A percentile compares a stretch with the other conserved stretches of the same genome.
Evolutionary conservation across 2,113 vertebrate genomes (phyloP).

Genomic region (Anas platyrhynchos): DNA sequence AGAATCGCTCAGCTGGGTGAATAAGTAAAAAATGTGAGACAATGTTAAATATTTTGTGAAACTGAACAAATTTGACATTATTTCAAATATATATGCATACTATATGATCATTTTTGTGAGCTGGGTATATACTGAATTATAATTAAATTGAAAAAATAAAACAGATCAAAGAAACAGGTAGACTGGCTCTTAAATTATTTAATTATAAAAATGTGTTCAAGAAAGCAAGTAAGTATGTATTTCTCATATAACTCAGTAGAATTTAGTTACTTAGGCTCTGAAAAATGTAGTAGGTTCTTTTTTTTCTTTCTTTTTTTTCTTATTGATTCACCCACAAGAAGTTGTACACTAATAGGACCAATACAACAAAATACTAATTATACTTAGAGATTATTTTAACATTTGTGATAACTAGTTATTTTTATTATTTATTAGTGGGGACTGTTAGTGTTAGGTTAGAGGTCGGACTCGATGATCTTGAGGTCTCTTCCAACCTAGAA

Average conservation of each 20-base stretch:
- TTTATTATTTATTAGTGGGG: background rate
- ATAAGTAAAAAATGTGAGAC: background rate
- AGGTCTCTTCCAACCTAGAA: no score
- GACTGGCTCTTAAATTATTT: background rate
- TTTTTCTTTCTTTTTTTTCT: background rate
- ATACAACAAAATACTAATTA: background rate
- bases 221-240: background rate
- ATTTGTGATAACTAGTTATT: background rate
- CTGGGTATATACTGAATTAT: background rate
- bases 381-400: background rate
- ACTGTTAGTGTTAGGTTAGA: no score
- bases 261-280: background rate
- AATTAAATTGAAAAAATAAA: background rate
- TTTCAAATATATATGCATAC: background rate
- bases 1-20: background rate
- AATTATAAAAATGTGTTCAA: background rate
- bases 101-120: background rate
- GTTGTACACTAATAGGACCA: background rate
- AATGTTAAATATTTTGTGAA: background rate
- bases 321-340: background rate
- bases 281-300: background rate
- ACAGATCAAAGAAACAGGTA: background rate
- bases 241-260: background rate
- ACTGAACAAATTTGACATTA: background rate
- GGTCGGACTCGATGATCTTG: no score